Conservation (phyloP, 2,888 invertebrate genomes). For the Zygaena filipendulae region DNA sequence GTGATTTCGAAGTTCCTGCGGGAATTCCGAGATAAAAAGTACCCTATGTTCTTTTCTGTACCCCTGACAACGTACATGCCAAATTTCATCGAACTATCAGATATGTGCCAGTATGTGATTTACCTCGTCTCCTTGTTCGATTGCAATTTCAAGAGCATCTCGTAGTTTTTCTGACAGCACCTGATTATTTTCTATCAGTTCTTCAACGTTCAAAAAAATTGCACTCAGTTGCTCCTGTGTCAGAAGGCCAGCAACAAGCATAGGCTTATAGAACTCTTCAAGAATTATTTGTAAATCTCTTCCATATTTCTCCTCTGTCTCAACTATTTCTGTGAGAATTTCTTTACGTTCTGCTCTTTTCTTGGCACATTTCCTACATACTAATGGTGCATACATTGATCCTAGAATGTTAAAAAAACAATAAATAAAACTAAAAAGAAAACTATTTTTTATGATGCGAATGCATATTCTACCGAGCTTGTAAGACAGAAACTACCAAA, state of each 20-base stretch:
- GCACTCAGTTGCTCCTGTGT: slow-evolving; percentile 92
- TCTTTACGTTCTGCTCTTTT: slow-evolving; percentile 92
- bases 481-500: too few relatives aligned
- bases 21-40: too few relatives aligned
- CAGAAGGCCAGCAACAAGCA: slow-evolving; percentile 90
- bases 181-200: slow-evolving; percentile 88
- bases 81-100: too few relatives aligned
- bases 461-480: too few relatives aligned
- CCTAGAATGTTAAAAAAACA: slow-evolving; percentile 65
- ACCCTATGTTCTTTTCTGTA: too few relatives aligned
- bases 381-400: slow-evolving; percentile 78
- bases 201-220: slow-evolving; percentile 94
- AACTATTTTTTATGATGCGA: too few relatives aligned
- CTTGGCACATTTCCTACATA: slow-evolving; percentile 90
- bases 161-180: slow-evolving; percentile 87
- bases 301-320: slow-evolving; percentile 96
- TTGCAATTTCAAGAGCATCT: slow-evolving; percentile 86
- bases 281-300: slow-evolving; percentile 91
- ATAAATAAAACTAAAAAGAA: too few relatives aligned
- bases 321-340: slow-evolving; percentile 94
- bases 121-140: slow-evolving; percentile 81
- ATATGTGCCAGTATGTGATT: too few relatives aligned
- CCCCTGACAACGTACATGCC: too few relatives aligned
- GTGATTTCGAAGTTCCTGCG: too few relatives aligned
- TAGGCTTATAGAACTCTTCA: slow-evolving; percentile 93